These are phyloP conservation scores for Scaeva pyrastri DNA, from an alignment of 2,888 invertebrate genomes.

Conservation along the genomic window DNA sequence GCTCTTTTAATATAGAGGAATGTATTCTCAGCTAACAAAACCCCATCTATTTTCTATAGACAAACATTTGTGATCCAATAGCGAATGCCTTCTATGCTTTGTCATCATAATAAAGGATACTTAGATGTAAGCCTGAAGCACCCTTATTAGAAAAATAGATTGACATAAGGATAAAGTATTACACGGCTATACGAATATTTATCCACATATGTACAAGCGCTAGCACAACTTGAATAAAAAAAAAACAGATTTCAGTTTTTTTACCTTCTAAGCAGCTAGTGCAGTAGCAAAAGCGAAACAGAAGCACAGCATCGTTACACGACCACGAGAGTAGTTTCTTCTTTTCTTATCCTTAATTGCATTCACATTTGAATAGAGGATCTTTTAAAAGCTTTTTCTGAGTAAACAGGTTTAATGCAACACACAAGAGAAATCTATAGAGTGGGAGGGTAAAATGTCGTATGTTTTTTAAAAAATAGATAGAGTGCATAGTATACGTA, in stretches of 20 bases:
- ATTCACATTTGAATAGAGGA: constrained; percentile 69
- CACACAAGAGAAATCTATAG: constrained; percentile 56
- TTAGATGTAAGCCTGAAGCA: constrained; percentile 73
- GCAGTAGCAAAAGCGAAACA: background rate
- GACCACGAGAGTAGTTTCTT: constrained; percentile 40
- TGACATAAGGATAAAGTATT: constrained; percentile 73
- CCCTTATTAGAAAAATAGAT: constrained; percentile 76
- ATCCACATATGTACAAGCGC: constrained; percentile 37
- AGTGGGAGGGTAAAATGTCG: constrained; percentile 2
- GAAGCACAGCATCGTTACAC: constrained; percentile 11
- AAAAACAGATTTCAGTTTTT: constrained; percentile 19
- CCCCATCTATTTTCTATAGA: constrained; percentile 41
- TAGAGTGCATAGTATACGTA: constrained; percentile 19
- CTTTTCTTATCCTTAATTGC: constrained; percentile 69
- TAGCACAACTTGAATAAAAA: constrained; percentile 49
- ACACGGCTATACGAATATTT: constrained; percentile 50
- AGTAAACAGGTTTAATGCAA: constrained; percentile 71
- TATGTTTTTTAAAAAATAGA: constrained; percentile 27
- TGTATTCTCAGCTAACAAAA: constrained; percentile 4
- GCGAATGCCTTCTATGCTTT: constrained; percentile 69
- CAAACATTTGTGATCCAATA: constrained; percentile 38
- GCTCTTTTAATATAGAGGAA: constrained; percentile 7
- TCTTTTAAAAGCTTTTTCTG: constrained; percentile 65
- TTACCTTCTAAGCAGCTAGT: constrained; percentile 34
- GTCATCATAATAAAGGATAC: constrained; percentile 75